These are phyloP conservation scores for Horisme vitalbata DNA, from an alignment of 2,888 invertebrate genomes.

Conservation along the genomic window DNA sequence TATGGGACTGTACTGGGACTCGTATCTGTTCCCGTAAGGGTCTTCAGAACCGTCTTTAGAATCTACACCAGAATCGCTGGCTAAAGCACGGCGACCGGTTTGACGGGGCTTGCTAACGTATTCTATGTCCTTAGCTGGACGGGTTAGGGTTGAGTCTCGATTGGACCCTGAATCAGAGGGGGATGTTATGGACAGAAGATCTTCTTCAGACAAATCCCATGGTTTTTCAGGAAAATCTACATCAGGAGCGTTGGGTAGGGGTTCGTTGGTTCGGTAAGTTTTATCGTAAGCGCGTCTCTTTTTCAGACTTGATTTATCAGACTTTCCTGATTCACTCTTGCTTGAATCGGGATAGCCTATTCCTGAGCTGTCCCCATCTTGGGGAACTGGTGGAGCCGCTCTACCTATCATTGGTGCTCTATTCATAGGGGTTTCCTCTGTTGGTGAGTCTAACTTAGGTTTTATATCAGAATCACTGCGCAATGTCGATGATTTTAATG, in stretches of 20 bases:
- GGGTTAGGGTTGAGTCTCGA: slow-evolving; percentile 78
- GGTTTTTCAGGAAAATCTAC: slow-evolving; percentile 91
- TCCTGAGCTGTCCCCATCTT: slow-evolving; percentile 76
- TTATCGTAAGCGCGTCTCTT: slow-evolving; percentile 90
- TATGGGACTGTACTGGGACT: slow-evolving; percentile 69
- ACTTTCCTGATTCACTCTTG: slow-evolving; percentile 76
- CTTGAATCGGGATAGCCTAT: slow-evolving; percentile 80
- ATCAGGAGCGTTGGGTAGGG: slow-evolving; percentile 87
- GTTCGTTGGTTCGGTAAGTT: slow-evolving; percentile 93
- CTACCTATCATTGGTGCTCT: slow-evolving; percentile 47
- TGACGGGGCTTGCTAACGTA: slow-evolving; percentile 83
- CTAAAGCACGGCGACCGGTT: slow-evolving; percentile 80
- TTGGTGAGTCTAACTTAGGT: slow-evolving; percentile 62
- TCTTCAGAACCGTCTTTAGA: slow-evolving; percentile 74
- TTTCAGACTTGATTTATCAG: slow-evolving; percentile 78
- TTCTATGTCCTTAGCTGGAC: slow-evolving; percentile 85
- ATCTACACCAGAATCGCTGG: slow-evolving; percentile 72
- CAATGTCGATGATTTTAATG: slow-evolving; percentile 70
- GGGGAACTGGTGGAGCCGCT: slow-evolving; percentile 58
- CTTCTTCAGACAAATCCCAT: slow-evolving; percentile 89
- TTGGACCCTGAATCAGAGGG: slow-evolving; percentile 84
- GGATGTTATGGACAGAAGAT: slow-evolving; percentile 78
- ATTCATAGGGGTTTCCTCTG: slow-evolving; percentile 59
- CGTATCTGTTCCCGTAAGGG: slow-evolving; percentile 67
- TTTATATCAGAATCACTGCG: slow-evolving; percentile 66